phyloP scores from a whole-genome alignment of 2,113 vertebrate genomes.

The Cinclus cinclus region DNA sequence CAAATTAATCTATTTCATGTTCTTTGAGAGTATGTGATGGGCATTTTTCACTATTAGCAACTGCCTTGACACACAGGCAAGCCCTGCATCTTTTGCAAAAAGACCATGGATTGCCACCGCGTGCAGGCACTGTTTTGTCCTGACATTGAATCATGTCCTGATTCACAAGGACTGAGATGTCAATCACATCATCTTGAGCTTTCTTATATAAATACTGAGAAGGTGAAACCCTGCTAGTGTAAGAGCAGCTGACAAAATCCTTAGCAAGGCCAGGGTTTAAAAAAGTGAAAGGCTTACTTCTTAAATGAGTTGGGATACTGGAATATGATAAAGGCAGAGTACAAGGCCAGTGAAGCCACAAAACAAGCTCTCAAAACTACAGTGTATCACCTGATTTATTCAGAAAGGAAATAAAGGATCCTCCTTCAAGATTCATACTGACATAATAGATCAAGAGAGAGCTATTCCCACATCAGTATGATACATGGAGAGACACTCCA shows the following conservation, averaged over 20 bases:
- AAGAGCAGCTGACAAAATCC: not conserved
- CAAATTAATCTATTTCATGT: not conserved
- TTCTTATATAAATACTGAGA: not conserved
- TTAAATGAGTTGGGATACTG: not conserved
- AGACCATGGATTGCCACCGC: not conserved
- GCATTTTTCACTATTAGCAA: not conserved
- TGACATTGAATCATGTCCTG: not conserved
- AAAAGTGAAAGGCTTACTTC: not conserved
- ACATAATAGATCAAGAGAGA: not conserved
- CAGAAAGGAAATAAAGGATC: not conserved
- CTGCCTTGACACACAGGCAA: not conserved
- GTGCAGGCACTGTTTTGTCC: not conserved
- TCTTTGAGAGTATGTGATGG: not conserved
- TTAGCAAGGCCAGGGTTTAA: not conserved
- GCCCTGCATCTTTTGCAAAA: not conserved
- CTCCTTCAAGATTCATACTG: conserved; percentile 1
- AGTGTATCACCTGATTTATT: not conserved
- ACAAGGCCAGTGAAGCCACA: not conserved
- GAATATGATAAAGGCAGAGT: not conserved
- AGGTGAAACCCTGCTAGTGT: not conserved
- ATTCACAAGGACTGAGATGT: not conserved
- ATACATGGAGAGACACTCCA: not conserved
- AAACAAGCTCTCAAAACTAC: not conserved
- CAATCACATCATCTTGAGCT: not conserved
- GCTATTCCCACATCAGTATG: not conserved